phyloP scores from a whole-genome alignment of 2,797 vertebrate genomes.

The Lepilemur ruficaudatus region DNA sequence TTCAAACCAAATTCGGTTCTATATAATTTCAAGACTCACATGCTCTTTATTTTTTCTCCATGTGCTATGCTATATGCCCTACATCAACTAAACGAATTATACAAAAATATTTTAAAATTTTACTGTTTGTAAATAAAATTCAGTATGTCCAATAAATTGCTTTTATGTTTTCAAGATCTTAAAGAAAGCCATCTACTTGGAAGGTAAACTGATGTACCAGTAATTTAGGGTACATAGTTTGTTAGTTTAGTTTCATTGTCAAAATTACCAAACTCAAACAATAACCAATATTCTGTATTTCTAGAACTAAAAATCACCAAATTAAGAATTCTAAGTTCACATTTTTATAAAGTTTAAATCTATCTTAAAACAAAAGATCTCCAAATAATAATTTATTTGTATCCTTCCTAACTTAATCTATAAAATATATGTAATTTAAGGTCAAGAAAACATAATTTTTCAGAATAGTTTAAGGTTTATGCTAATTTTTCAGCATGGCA shows the following conservation, averaged over 20 bases:
- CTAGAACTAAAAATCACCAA: slow-evolving; percentile 45
- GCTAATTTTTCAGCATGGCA: slow-evolving; percentile 18
- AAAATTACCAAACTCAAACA: slow-evolving; percentile 29
- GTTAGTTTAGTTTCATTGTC: background rate
- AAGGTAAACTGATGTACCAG: background rate
- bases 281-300: background rate
- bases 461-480: background rate
- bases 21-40: background rate
- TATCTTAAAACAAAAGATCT: slow-evolving; percentile 32
- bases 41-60: background rate
- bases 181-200: slow-evolving; percentile 39
- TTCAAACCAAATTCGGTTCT: slow-evolving; percentile 42
- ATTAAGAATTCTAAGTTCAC: slow-evolving; percentile 32
- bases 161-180: slow-evolving; percentile 13
- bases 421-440: background rate
- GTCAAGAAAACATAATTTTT: background rate
- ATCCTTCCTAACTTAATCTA: slow-evolving; percentile 13
- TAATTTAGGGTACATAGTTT: background rate
- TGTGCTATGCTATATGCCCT: background rate
- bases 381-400: slow-evolving; percentile 22
- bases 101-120: slow-evolving; percentile 47
- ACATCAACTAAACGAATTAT: background rate
- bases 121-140: slow-evolving; percentile 3
- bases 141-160: background rate
- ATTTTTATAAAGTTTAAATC: background rate